Base-by-base conservation (phyloP, 2,113 vertebrate genomes). In the Eleginops maclovinus region DNA sequence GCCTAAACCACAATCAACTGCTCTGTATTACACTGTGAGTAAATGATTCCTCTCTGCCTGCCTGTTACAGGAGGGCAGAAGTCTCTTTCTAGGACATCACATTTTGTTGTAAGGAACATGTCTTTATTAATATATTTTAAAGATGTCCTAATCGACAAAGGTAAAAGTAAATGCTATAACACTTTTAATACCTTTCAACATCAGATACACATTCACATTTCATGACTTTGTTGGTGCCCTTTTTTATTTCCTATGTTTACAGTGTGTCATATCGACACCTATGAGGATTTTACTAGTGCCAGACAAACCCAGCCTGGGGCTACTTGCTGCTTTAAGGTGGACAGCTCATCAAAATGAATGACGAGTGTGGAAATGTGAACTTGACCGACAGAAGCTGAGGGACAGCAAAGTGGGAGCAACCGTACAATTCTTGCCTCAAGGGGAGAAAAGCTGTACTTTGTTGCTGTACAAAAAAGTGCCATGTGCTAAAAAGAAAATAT, bases 321-420 rank as follows among this genome's bases (percentile, higher is more conserved):
- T 49, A n/a, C 41, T 26, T 64, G 49, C 64, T 22, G 69, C 75
- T 78, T 65, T 68, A 64, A 81, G 67, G 73, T 28, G 60, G 81
- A 81, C 66, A 75, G 73, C 87, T 86, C 81, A 81, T 85, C 87
- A 75, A 75, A 84, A 75, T 85, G 77, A 84, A 77, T 77, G 68
- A 53, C 49, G 21, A 77, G 43, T 31, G 46, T 68, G 51, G 67
- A 75, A 43, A 75, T 4, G 9, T 61, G 67, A 81, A 83, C 78
- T 70, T 72, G 80, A 78, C 84, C 66, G 78, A 41, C 31, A 58
- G 55, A 66, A 71, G 55, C 79, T 74, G 59, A 69, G 54, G 28
- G 40, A 28, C 49, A 64, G 22, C 54, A 44, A 19, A 72, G 26
- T 19, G 50, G 28, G 62, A 66, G 55, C 53, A 60, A 47, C 26